Percentiles rank a stretch among this genome's conserved stretches.
These are phyloP conservation scores for Pissodes strobi DNA, from an alignment of 1,140 invertebrate genomes.

Conservation along the genomic window DNA sequence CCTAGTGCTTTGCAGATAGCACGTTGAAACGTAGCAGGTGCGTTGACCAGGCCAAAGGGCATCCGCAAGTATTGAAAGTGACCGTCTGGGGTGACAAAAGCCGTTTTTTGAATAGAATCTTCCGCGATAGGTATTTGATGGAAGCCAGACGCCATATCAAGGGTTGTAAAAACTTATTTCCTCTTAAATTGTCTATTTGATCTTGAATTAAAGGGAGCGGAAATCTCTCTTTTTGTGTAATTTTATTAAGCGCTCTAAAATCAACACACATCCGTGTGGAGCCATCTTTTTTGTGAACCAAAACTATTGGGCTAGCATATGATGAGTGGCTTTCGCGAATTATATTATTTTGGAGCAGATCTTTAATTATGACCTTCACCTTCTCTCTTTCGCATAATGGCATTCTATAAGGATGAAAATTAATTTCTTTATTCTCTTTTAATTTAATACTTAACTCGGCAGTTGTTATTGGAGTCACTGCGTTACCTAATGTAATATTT, in stretches of 20 bases:
- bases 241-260: constrained; percentile 9
- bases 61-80: constrained; percentile 7
- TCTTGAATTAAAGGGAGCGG: constrained; percentile 44
- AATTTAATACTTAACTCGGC: constrained; percentile 8
- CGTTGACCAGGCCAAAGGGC: constrained; percentile 10
- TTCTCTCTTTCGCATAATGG: constrained; percentile 8
- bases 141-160: constrained; percentile 8
- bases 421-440: constrained; percentile 2
- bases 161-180: constrained; percentile 35
- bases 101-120: constrained; percentile 13
- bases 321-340: constrained; percentile 52
- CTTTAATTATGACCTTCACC: constrained; percentile 7
- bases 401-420: constrained; percentile 14
- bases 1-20: constrained; percentile 2
- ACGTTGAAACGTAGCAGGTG: constrained; percentile 1
- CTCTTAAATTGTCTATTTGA: constrained; percentile 33
- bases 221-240: constrained; percentile 46
- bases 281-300: constrained; percentile 52
- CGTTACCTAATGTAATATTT: constrained; percentile 1
- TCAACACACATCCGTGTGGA: neutral
- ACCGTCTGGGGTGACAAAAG: constrained; percentile 6
- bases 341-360: constrained; percentile 46
- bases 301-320: constrained; percentile 47
- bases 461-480: neutral
- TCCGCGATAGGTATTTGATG: constrained; percentile 10